Evolutionary conservation across 37 sponge, comb jelly and placozoan genomes (phyloP).

Genomic region (Spongilla lacustris): DNA sequence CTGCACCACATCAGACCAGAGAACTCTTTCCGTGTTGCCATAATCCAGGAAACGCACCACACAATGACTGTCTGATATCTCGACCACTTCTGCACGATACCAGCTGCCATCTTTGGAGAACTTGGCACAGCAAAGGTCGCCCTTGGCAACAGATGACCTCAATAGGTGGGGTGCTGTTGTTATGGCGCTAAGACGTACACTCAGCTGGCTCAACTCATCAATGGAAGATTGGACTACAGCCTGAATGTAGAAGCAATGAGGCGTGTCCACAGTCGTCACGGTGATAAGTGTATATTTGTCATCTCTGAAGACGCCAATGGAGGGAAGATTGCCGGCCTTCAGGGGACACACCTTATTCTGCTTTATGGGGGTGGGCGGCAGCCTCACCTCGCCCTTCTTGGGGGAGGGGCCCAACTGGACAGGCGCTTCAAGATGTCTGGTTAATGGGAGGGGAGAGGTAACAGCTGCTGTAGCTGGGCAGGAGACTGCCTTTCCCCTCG

Average conservation of each 20-base stretch:
- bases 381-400: neutral
- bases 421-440: neutral
- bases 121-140: conserved; percentile 57
- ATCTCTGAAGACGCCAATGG: neutral
- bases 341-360: neutral
- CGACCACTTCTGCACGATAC: conserved; percentile 59
- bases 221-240: conserved; percentile 5
- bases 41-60: conserved; percentile 62
- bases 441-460: neutral
- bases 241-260: conserved; percentile 23
- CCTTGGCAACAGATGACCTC: conserved; percentile 2
- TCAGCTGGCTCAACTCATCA: conserved; percentile 2
- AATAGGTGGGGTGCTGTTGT: neutral
- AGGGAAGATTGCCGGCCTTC: neutral
- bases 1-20: neutral
- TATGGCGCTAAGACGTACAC: neutral
- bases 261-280: conserved; percentile 39
- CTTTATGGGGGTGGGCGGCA: neutral
- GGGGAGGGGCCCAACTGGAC: neutral
- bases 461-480: too few relatives aligned
- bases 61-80: neutral
- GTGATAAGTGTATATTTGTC: neutral
- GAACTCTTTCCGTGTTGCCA: conserved; percentile 65
- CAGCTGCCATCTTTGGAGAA: conserved; percentile 63
- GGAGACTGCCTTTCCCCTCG: neutral